phyloP scores from a whole-genome alignment of 2,113 vertebrate genomes.

The Campylomormyrus numenius region DNA sequence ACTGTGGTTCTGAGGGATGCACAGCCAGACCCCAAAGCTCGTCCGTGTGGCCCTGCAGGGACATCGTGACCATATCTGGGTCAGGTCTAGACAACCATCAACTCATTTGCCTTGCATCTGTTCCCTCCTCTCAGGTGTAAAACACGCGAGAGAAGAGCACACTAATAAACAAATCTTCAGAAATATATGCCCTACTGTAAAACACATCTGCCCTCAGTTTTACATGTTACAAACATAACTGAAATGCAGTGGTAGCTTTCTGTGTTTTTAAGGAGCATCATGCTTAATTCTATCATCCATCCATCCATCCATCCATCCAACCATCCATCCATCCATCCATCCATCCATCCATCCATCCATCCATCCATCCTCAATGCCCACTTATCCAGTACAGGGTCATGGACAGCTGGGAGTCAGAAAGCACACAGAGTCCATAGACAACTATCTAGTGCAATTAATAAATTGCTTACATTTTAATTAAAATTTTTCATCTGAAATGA shows the following conservation, averaged over 20 bases:
- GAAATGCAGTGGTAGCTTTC: background rate
- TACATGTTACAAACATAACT: background rate
- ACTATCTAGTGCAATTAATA: background rate
- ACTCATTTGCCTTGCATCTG: background rate
- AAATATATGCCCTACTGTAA: background rate
- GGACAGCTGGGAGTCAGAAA: too few species aligned
- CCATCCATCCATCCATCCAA: background rate
- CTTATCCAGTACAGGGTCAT: background rate
- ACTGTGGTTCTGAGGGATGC: constrained; percentile 80
- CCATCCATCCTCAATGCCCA: background rate
- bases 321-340: background rate
- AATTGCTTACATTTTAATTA: background rate
- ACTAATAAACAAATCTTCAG: background rate
- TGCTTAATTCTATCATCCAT: background rate
- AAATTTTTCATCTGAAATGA: background rate
- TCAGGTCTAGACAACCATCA: background rate
- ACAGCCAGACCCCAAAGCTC: constrained; percentile 93
- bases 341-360: background rate
- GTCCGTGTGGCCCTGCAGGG: constrained; percentile 82
- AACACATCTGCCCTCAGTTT: background rate
- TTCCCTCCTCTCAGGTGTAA: background rate
- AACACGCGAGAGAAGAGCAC: background rate
- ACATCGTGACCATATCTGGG: background rate
- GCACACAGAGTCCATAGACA: background rate
- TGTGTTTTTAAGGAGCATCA: background rate